Evolutionary conservation across 2,888 invertebrate genomes (phyloP), one percentile per base, ranked within the genome.

Genomic region (Liodrosophila aerea): DNA sequence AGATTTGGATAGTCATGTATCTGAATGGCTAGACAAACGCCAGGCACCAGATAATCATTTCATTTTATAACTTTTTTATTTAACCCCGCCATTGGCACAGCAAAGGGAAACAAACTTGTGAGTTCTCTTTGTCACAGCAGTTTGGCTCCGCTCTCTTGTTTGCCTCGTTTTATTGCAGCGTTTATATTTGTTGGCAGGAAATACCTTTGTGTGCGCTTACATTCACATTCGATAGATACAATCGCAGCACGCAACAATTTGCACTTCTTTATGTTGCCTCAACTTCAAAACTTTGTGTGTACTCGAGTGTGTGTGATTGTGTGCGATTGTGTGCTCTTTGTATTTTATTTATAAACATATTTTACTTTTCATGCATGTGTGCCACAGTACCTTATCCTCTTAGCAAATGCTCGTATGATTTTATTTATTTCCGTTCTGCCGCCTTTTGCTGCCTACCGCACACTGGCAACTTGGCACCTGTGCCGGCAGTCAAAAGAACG

Each of bases 181-280:
- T 66, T 78, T 78, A 74, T 84, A 77, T 82, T 82, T 84, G 82
- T 67, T 84, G 85, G 61, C 85, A 84, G 82, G 78, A 82, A 82
- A 82, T 73, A 73, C 83, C 78, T 82, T 76, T 78, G 73, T 80
- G 62, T 64, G 70, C 64, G 16, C 29, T 7, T 9, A 9, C 29
- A 9, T 8, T 63, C 60, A 49, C 60, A 71, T 76, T 78, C 76
- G 68, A 78, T 84, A 78, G 78, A 78, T 80, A 85, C 71, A 83
- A 85, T 78, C 74, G 80, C 68, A 78, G 53, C 85, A 81, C 85
- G 81, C 81, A 81, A 85, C 81, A 81, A 81, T 81, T 81, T 85
- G 80, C 81, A 81, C 85, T 82, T 82, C 81, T 85, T 85, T 82
- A 78, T 83, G 73, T 60, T 63, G 62, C 57, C 22, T 63, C 66